Evolutionary conservation across 2,888 invertebrate genomes (phyloP).

Genomic region (Anthophora plumipes): DNA sequence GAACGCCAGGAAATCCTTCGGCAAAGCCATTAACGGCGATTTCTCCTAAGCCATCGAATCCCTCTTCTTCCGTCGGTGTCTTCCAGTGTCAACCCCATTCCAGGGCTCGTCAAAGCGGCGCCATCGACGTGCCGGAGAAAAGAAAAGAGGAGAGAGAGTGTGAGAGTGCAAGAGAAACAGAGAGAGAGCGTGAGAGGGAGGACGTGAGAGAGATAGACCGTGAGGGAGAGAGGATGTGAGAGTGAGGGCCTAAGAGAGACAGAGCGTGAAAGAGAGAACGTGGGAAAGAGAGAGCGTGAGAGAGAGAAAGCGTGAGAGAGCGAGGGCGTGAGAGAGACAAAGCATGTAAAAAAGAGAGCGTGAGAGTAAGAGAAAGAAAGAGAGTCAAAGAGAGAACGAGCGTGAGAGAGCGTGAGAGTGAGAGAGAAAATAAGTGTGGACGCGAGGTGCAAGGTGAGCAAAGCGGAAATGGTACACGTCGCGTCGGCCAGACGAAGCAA

Average conservation of each 20-base stretch:
- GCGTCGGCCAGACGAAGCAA: not conserved
- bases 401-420: not conserved
- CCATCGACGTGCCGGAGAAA: slow-evolving; percentile 33
- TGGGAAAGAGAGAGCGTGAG: not conserved
- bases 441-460: not conserved
- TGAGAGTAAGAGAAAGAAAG: no score
- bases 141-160: not conserved
- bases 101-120: slow-evolving; percentile 59
- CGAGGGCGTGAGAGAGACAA: not conserved
- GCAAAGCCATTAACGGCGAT: slow-evolving; percentile 79
- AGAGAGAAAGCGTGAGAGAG: no score
- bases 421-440: not conserved
- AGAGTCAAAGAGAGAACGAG: no score
- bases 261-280: not conserved
- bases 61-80: slow-evolving; percentile 58
- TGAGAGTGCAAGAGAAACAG: not conserved
- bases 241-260: no score
- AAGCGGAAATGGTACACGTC: slow-evolving; percentile 2
- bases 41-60: slow-evolving; percentile 76
- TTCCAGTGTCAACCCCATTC: slow-evolving; percentile 64
- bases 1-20: slow-evolving; percentile 76
- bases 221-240: not conserved
- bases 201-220: not conserved
- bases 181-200: not conserved
- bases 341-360: no score